Evolutionary conservation across 2,888 invertebrate genomes (phyloP).

Genomic region (Tipula vernalis): DNA sequence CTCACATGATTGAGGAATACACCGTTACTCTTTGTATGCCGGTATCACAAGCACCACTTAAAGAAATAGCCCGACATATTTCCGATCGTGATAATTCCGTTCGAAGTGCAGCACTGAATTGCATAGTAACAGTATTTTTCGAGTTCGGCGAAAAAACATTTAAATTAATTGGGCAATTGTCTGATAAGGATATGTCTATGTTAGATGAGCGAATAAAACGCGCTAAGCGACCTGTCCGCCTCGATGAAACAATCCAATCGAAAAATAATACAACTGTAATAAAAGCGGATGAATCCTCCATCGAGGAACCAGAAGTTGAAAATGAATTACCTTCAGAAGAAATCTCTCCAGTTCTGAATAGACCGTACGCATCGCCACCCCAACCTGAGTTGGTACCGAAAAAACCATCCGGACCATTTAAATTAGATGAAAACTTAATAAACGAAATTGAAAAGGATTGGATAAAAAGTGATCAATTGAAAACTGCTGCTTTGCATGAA

Average conservation of each 20-base stretch:
- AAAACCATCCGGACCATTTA: conserved; percentile 56
- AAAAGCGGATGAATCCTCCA: conserved; percentile 31
- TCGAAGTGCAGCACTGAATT: conserved; percentile 89
- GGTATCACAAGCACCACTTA: conserved; percentile 60
- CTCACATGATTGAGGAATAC: conserved; percentile 70
- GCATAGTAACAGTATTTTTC: conserved; percentile 80
- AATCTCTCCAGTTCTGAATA: conserved; percentile 22
- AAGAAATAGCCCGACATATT: conserved; percentile 85
- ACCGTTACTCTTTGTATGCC: conserved; percentile 77
- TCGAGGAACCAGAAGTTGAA: conserved; percentile 33
- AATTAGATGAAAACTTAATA: conserved; percentile 60
- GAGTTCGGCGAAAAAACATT: conserved; percentile 79
- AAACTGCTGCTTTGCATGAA: conserved; percentile 25
- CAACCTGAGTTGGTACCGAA: conserved; percentile 34
- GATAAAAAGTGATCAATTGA: conserved; percentile 35
- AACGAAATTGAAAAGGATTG: conserved; percentile 49
- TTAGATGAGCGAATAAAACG: conserved; percentile 94
- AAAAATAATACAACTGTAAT: conserved; percentile 14
- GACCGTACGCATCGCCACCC: conserved; percentile 19
- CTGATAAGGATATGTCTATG: conserved; percentile 87
- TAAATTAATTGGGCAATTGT: conserved; percentile 84
- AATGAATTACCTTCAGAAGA: conserved; percentile 32
- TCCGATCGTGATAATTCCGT: conserved; percentile 93
- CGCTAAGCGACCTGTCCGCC: conserved; percentile 52
- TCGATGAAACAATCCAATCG: conserved; percentile 36